phyloP scores from a whole-genome alignment of 2,888 invertebrate genomes.

The Lycia hirtaria region DNA sequence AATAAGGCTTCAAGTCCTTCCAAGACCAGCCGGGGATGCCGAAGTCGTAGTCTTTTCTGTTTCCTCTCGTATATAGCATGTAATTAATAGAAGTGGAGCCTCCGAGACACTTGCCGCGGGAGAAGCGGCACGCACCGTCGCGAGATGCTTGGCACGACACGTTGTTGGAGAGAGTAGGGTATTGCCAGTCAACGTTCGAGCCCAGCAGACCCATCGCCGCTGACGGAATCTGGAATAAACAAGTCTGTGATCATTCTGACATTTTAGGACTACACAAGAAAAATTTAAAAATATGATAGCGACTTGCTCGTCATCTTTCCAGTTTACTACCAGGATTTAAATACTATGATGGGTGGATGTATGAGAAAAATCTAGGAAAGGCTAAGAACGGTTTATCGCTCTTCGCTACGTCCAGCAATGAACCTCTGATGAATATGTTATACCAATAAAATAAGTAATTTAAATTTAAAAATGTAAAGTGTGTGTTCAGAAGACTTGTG shows the following conservation, averaged over 20 bases:
- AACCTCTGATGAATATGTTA: too few relatives aligned
- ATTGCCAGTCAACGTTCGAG: slow-evolving; percentile 60
- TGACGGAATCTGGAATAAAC: slow-evolving; percentile 55
- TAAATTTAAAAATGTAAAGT: too few relatives aligned
- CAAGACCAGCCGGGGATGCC: slow-evolving; percentile 62
- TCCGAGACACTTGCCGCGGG: slow-evolving; percentile 67
- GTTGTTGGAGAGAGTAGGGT: slow-evolving; percentile 60
- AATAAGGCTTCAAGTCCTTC: slow-evolving; percentile 63
- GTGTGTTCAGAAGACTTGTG: neutral
- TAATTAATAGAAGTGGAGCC: slow-evolving; percentile 71
- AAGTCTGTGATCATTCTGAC: neutral
- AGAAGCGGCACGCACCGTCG: slow-evolving; percentile 54
- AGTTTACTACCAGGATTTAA: too few relatives aligned
- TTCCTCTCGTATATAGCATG: slow-evolving; percentile 70
- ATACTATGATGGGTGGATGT: too few relatives aligned
- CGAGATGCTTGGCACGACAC: slow-evolving; percentile 60
- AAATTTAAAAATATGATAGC: too few relatives aligned
- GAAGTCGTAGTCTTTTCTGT: slow-evolving; percentile 57
- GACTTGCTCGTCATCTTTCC: too few relatives aligned
- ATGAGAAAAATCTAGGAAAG: too few relatives aligned
- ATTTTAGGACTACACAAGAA: too few relatives aligned
- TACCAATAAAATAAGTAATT: too few relatives aligned
- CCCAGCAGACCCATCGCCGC: slow-evolving; percentile 50
- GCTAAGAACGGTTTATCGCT: too few relatives aligned
- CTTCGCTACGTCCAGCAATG: too few relatives aligned